phyloP scores from a whole-genome alignment of 2,113 vertebrate species.

The Apodemus sylvaticus region DNA sequence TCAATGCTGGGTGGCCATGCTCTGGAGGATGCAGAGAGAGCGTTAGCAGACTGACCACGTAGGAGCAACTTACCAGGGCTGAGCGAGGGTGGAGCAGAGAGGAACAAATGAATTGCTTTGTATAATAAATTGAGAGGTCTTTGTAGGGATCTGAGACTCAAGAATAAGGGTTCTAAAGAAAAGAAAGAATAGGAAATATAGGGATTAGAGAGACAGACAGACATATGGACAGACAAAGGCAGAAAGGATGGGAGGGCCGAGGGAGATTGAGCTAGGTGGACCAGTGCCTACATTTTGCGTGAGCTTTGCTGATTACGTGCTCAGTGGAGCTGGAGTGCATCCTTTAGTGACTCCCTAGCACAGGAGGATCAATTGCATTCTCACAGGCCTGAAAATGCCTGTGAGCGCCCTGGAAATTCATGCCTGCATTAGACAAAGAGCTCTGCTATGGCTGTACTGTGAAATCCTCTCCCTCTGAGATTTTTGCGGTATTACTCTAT shows the following conservation, averaged over 20 bases:
- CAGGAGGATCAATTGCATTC: not conserved
- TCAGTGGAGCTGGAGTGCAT: not conserved
- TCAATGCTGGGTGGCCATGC: not conserved
- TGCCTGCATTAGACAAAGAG: not conserved
- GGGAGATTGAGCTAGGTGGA: no score
- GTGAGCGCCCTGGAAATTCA: not conserved
- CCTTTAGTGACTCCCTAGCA: not conserved
- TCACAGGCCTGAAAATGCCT: not conserved
- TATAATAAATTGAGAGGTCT: not conserved
- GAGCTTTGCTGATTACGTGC: not conserved
- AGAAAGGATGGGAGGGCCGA: fast-evolving
- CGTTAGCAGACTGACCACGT: not conserved
- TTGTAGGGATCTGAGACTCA: not conserved
- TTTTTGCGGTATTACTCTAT: not conserved
- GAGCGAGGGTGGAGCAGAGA: not conserved
- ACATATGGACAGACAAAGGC: no score
- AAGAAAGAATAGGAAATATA: not conserved
- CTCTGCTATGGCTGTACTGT: not conserved
- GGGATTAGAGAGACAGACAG: not conserved
- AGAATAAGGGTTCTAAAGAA: not conserved
- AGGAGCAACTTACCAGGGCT: not conserved
- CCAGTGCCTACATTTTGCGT: fast-evolving
- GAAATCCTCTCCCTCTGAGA: not conserved
- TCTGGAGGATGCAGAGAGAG: not conserved
- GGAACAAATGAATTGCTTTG: not conserved